phyloP scores from a whole-genome alignment of 2,797 vertebrate genomes.

The Chloroceryle inda region DNA sequence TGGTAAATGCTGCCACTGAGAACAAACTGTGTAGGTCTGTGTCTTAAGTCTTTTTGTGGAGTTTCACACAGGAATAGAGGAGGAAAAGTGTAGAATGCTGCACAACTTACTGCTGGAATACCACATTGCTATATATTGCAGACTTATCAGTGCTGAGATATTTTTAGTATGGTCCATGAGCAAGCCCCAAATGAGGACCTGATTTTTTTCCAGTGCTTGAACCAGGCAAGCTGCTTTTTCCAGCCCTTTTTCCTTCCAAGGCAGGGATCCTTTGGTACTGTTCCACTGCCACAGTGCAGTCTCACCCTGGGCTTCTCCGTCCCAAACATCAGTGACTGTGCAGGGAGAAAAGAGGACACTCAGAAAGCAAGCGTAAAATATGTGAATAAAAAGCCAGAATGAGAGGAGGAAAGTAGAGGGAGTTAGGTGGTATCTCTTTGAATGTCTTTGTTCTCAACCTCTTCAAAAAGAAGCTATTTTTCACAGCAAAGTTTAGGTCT shows the following conservation, averaged over 20 bases:
- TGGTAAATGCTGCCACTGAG: constrained; percentile 69
- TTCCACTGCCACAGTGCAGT: neutral
- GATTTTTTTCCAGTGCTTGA: neutral
- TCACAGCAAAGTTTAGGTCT: neutral
- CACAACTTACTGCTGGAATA: neutral
- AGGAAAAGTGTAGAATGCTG: neutral
- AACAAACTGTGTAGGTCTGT: neutral
- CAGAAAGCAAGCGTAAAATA: neutral
- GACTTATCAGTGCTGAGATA: neutral
- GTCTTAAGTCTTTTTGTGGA: neutral
- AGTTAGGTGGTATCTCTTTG: neutral
- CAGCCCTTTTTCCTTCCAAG: neutral
- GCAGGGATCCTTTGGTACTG: neutral
- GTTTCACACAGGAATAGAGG: neutral
- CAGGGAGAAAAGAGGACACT: neutral
- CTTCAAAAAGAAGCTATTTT: neutral
- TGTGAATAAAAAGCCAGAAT: neutral
- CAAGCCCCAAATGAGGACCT: neutral
- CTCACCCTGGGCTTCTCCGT: neutral
- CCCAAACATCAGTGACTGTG: neutral
- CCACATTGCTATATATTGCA: neutral
- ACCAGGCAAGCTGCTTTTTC: neutral
- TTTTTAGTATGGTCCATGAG: neutral
- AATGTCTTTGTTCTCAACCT: neutral
- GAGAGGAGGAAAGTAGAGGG: neutral